Evolutionary conservation across 2,888 invertebrate species (phyloP), one percentile per base, ranked within the genome.

Genomic region (Cephus runcator): DNA sequence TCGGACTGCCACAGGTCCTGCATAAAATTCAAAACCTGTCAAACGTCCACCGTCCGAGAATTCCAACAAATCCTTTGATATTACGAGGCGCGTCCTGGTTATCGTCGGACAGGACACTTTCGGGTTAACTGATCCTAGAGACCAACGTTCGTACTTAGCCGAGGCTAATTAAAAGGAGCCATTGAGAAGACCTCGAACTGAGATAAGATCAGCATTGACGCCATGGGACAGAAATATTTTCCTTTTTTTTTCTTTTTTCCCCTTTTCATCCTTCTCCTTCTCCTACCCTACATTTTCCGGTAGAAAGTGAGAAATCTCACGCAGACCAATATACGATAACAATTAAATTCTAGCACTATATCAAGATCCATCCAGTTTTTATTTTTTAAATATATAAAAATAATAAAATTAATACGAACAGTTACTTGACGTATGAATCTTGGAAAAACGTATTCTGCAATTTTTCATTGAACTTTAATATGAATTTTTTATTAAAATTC

Each of bases 101-200:
- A 74, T 74, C 74, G 74, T 30, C 34, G 74, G 74, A 56, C 75
- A 73, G 73, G 79, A 81, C 79, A 80, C 79, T 79, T 80, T 77
- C 56, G 81, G 76, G 77, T 82, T 81, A 81, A 83, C 81, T 81
- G 79, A 79, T 77, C 78, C 77, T 33, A 75, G 75, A 77, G 81
- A 80, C 82, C 83, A 85, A 83, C 84, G 82, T 82, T 85, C 85
- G 82, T 85, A 86, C 86, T 86, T 82, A 83, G 79, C 83, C 82
- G 83, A 80, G 84, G 84, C 88, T 90, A 91, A 91, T 91, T 90
- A 91, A 90, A 90, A 90, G 89, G 89, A 90, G 86, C 87, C 85
- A 84, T 84, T 83, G 84, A 79, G 81, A 77, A 79, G 77, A 76
- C 82, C 84, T 76, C 80, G 75, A 75, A 40, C 74, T 40, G 23